Evolutionary conservation across 1,140 invertebrate species (phyloP).

Genomic region (Gonatopus flavifemur): DNA sequence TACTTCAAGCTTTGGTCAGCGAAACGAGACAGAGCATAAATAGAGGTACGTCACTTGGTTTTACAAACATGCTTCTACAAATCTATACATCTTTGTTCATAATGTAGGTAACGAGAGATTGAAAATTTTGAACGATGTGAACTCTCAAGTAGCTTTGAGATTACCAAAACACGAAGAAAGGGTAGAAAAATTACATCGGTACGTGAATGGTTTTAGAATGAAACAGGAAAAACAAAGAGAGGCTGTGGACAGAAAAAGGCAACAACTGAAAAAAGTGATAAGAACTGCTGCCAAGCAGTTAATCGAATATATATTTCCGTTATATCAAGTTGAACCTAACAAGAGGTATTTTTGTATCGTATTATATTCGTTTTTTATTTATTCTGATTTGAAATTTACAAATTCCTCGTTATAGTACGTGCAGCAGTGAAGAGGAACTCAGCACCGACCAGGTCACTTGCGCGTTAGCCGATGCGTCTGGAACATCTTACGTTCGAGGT

Average conservation of each 20-base stretch:
- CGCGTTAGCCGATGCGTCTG: slow-evolving; percentile 74
- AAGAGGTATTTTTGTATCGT: slow-evolving; percentile 47
- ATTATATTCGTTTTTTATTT: slow-evolving; percentile 7
- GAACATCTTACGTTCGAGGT: slow-evolving; percentile 73
- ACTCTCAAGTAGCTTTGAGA: slow-evolving; percentile 60
- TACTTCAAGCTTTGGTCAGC: slow-evolving; percentile 65
- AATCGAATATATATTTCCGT: slow-evolving; percentile 76
- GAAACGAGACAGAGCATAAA: slow-evolving; percentile 65
- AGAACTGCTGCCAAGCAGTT: slow-evolving; percentile 68
- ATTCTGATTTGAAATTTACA: slow-evolving; percentile 21
- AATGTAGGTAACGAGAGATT: slow-evolving; percentile 55
- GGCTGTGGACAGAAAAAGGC: slow-evolving; percentile 59
- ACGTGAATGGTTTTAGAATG: slow-evolving; percentile 58
- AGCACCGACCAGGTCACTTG: slow-evolving; percentile 67
- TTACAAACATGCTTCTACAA: slow-evolving; percentile 9
- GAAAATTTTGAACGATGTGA: slow-evolving; percentile 60
- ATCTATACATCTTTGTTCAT: slow-evolving; percentile 5
- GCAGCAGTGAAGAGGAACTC: slow-evolving; percentile 59
- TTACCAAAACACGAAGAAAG: slow-evolving; percentile 67
- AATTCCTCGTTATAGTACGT: slow-evolving; percentile 37
- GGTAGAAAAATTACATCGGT: slow-evolving; percentile 64
- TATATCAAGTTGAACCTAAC: slow-evolving; percentile 62
- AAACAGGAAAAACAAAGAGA: slow-evolving; percentile 60
- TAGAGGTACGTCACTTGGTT: slow-evolving; percentile 56
- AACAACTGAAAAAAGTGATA: slow-evolving; percentile 65